These are phyloP conservation scores for Pogonus chalceus DNA, from an alignment of 1,140 invertebrate genomes.

Conservation along the genomic window DNA sequence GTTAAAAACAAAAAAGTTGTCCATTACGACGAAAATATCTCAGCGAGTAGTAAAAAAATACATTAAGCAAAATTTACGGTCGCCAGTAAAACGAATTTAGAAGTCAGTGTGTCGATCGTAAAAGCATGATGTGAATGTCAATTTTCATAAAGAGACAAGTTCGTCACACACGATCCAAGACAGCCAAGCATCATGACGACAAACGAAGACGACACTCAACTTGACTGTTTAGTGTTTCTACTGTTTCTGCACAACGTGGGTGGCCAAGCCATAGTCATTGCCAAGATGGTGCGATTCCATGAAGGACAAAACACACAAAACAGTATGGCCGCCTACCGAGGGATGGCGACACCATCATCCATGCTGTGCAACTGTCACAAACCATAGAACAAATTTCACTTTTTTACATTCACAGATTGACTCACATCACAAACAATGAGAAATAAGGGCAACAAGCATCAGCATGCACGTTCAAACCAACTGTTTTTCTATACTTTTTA, in stretches of 20 bases:
- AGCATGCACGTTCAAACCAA: no score
- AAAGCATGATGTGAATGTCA: neutral
- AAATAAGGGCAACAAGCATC: no score
- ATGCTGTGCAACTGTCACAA: constrained; percentile 1
- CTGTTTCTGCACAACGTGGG: neutral
- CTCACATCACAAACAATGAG: neutral
- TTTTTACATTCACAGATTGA: neutral
- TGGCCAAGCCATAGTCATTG: neutral
- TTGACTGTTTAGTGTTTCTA: neutral
- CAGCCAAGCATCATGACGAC: no score
- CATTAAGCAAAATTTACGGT: neutral
- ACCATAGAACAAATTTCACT: neutral
- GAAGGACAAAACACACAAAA: constrained; percentile 5
- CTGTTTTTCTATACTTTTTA: no score
- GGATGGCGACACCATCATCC: neutral
- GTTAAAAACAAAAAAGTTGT: no score
- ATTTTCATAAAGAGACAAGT: neutral
- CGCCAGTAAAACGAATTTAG: neutral
- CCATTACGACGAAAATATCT: no score
- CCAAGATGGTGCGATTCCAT: neutral
- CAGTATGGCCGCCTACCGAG: neutral
- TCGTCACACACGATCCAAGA: no score
- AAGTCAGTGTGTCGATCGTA: neutral
- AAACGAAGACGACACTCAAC: no score
- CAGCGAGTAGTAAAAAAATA: no score